Evolutionary conservation across 2,113 vertebrate genomes (phyloP).

Genomic region (Dolichotis patagonum): DNA sequence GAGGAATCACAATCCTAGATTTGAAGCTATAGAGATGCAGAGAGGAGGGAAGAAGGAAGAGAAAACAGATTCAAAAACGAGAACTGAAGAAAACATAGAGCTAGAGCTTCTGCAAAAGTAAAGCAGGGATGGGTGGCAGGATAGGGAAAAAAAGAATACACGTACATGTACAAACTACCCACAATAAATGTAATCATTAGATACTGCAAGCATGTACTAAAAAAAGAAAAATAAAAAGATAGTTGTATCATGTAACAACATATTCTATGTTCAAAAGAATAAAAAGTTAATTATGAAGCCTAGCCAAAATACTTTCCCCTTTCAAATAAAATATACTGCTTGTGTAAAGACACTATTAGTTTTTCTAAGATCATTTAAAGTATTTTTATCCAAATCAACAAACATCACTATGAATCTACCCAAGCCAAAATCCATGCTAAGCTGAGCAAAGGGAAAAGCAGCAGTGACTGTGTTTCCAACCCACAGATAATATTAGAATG

Average conservation of each 20-base stretch:
- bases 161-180: neutral
- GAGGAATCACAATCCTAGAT: neutral
- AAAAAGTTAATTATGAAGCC: neutral
- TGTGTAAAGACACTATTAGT: neutral
- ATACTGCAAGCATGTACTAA: neutral
- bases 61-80: neutral
- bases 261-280: neutral
- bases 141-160: neutral
- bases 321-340: constrained; percentile 34
- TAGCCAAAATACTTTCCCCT: neutral
- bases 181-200: neutral
- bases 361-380: neutral
- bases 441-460: neutral
- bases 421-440: neutral
- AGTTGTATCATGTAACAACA: neutral
- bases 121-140: neutral
- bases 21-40: neutral
- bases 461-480: neutral
- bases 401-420: neutral
- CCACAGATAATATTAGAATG: neutral
- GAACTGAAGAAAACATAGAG: neutral
- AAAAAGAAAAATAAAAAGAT: neutral
- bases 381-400: constrained; percentile 28
- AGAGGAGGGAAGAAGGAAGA: neutral
- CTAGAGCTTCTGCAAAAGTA: neutral